Evolutionary conservation across 2,113 vertebrate genomes (phyloP), one percentile per base, ranked within the genome.

Genomic region (Forbesichthys agassizii): DNA sequence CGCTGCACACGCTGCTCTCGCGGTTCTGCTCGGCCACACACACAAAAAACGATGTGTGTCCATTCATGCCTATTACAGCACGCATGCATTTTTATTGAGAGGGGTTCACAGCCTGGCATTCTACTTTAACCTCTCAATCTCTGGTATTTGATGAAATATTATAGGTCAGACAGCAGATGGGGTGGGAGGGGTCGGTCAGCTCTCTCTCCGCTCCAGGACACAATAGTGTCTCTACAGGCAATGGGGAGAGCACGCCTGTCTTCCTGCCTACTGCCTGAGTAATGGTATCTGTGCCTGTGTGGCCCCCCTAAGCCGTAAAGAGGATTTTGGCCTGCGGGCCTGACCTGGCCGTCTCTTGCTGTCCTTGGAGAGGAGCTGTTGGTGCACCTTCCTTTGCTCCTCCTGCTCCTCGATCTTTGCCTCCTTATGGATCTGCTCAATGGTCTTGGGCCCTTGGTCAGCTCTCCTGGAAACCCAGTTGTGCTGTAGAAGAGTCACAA

Each of bases 351-450:
- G 95, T 84, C 98, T 94, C 80, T 98, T 97, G 82, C 77, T 91
- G 79, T 93, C 92, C 92, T 99, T 99, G 88, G 95, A 96, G 92
- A 99, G 95, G 72, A 98, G 93, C 86, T 98, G 96, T 77, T 96
- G 97, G 42, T 94, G 93, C 77, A 99, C 97, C 81, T 98, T 99
- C 71, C 96, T 94, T 79, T 98, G 97, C 57, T 99, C 96, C 79
- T 98, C 96, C 69, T 99, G 97, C 84, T 99, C 97, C 88, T 99
- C 97, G 76, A 98, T 96, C 88, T 98, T 97, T 49, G 97, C 97
- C 72, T 99, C 96, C 83, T 98, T 97, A 82, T 98, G 97, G 86
- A 99, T 99, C 92, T 99, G 97, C 90, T 99, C 96, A 0, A 99
- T 98, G 64, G 97, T 99, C 86, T 99, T 99, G 0, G 98, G 98